Base-by-base conservation (phyloP, 1,140 invertebrate genomes). In the Trichomalopsis sarcophagae region DNA sequence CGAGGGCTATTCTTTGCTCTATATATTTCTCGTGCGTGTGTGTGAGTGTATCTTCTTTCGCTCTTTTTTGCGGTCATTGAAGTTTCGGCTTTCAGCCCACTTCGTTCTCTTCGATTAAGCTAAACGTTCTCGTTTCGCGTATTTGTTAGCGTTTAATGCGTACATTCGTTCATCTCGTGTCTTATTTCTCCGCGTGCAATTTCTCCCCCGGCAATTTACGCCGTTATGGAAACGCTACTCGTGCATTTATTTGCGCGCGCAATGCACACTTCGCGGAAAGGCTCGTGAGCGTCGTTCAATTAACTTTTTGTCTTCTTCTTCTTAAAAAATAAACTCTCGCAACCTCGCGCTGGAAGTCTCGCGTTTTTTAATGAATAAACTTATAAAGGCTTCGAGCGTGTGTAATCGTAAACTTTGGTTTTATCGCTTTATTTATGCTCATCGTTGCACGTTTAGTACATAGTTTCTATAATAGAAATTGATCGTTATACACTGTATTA, bases 361-460 rank as follows among this genome's bases (percentile, higher is more conserved):
- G n/a, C 55, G 55, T n/a, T 62, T 62, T n/a, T 62, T n/a, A n/a
- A 62, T n/a, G 55, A 62, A 62, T 21, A n/a, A 62, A 62, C 55
- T n/a, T 62, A 17, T 10, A 44, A 0, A 40, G 7, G 40, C 1
- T 44, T 40, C 36, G 36, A 40, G 7, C 27, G 36, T 9, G 36
- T 40, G 0, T 40, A 5, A 36, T 44, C 1, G 40, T 44, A 62
- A 62, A 62, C 17, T 62, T 62, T 4, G n/a, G 55, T 62, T 62
- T 62, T 62, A 62, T 62, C 55, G 55, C 55, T 62, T 62, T 62
- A 62, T 62, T 62, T 62, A 62, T 62, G 21, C 55, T 62, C 55
- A 62, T 62, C 55, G 55, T 62, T 62, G 10, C 0, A 11, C 10
- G n/a, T 62, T 62, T 62, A 62, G 55, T n/a, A n/a, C 7, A n/a